These are phyloP conservation scores for Tyto alba DNA, from an alignment of 2,113 vertebrate genomes.

Conservation along the genomic window DNA sequence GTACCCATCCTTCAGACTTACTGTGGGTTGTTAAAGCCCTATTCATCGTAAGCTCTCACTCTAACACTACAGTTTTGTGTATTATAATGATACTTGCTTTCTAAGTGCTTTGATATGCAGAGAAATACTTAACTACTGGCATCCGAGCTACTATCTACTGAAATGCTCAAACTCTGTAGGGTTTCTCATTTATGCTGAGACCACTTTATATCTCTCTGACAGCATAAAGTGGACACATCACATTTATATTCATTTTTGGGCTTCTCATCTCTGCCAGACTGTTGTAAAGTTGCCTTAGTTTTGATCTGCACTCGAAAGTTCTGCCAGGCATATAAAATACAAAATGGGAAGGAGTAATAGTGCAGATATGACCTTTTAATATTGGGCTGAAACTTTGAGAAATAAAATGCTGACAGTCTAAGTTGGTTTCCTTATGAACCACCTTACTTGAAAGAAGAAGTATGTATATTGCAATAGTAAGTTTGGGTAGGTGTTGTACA, in stretches of 20 bases:
- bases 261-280: background rate
- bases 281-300: background rate
- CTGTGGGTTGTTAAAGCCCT: background rate
- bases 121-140: background rate
- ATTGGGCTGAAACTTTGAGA: background rate
- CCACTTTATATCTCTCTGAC: background rate
- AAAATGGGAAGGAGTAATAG: background rate
- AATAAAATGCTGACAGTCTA: background rate
- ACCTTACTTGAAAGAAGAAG: background rate
- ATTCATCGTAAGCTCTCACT: background rate
- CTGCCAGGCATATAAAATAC: background rate
- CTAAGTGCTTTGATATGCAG: background rate
- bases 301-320: background rate
- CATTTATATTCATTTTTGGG: background rate
- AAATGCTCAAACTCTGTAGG: background rate
- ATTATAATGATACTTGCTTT: background rate
- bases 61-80: background rate
- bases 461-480: background rate
- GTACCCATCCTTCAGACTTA: background rate
- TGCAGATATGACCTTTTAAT: background rate
- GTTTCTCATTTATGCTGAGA: slow-evolving; percentile 3
- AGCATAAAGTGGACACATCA: background rate
- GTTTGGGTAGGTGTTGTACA: background rate
- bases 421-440: background rate
- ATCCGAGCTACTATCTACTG: background rate